Evolutionary conservation across 2,888 invertebrate species (phyloP), one percentile per base, ranked within the genome.

Genomic region (Watsonalla binaria): DNA sequence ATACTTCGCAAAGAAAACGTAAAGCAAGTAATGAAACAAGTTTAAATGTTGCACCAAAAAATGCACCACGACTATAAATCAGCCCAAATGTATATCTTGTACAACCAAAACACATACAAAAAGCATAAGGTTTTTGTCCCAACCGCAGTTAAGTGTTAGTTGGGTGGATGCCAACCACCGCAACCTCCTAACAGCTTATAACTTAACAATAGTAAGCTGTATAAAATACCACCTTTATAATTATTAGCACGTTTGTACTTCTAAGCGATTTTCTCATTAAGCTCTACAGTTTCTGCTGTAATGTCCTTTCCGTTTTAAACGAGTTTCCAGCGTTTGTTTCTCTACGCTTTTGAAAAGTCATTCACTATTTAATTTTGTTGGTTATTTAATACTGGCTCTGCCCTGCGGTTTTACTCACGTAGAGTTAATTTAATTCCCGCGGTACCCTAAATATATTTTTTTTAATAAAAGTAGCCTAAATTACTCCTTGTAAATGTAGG

Each of bases 181-280:
- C 61, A 66, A 68, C 60, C 66, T 65, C 58, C 63, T 51, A 63
- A 57, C 58, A 60, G 63, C 65, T 66, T 65, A 66, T 65, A 64
- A 64, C 64, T 65, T 62, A 65, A 66, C 61, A 61, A 65, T 60
- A 15, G 14, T 24, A 47, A 47, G 46, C 37, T 49, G 8, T 15
- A 49, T 15, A 42, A 42, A 49, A 49, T 49, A 56, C 58, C 54
- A 59, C 61, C 62, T 65, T 63, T 58, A 61, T 63, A 62, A 68
- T 66, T 68, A 65, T 52, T 54, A 57, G 55, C 55, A 51, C 45
- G 51, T 51, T 45, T 45, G 33, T 45, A 51, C 42, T 45, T 45
- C 33, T 51, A 51, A 51, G 45, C 42, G 45, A 9, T 42, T 51
- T 15, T 45, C 35, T 35, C 37, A 15, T 49, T 39, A 49, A 49